phyloP scores from a whole-genome alignment of 1,140 invertebrate genomes.

The Acromyrmex echinatior region DNA sequence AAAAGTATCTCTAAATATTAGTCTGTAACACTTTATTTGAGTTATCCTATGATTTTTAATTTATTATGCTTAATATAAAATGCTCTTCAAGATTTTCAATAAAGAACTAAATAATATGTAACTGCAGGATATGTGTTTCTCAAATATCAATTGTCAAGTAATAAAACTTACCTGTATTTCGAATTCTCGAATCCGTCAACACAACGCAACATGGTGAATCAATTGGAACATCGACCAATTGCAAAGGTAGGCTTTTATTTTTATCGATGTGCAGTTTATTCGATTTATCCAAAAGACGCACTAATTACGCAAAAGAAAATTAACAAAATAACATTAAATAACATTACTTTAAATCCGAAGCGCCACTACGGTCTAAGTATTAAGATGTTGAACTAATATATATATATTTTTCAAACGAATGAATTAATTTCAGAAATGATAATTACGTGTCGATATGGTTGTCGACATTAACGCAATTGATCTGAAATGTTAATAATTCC shows the following conservation, averaged over 20 bases:
- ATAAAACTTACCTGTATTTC: conserved; percentile 13
- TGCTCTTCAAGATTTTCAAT: not conserved
- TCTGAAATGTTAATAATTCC: no score
- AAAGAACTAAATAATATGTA: not conserved
- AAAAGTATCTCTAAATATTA: no score
- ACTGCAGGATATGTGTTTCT: not conserved
- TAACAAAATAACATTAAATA: not conserved
- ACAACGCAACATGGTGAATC: conserved; percentile 27
- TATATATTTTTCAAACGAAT: no score
- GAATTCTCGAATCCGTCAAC: conserved; percentile 13
- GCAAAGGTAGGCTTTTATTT: not conserved
- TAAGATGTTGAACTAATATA: no score
- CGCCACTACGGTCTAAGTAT: no score
- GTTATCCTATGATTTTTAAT: not conserved
- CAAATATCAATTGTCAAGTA: not conserved
- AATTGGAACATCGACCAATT: conserved; percentile 25
- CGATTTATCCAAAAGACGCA: conserved; percentile 6
- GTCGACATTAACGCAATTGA: no score
- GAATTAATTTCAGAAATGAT: no score
- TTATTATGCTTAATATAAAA: not conserved
- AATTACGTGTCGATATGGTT: no score
- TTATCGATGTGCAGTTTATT: not conserved
- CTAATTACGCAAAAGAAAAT: conserved; percentile 27
- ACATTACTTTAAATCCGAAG: no score
- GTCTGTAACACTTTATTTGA: no score